Base-by-base conservation (phyloP, 2,888 invertebrate species). In the Pheosia tremula region DNA sequence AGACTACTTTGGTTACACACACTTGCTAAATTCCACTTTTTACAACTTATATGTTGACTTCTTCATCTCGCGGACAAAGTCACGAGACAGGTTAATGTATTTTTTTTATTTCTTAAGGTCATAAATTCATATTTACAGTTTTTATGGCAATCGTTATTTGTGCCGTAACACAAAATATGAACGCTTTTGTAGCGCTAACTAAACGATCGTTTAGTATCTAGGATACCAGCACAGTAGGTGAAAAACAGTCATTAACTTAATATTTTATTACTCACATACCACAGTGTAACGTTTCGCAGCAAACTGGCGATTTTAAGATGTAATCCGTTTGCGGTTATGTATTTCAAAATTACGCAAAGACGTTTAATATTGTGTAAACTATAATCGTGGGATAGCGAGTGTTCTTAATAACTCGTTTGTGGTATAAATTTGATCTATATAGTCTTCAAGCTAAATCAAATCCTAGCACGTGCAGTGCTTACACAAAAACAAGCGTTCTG, bases 261-360 rank as follows among this genome's bases (percentile, higher is more conserved):
- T 63, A 4, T 52, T 24, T 52, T 53, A 59, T 57, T 63, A 45
- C 55, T 5, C 39, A 9, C n/a, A 45, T 9, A 47, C 47, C 50
- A 11, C 60, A 60, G 43, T 62, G 53, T 57, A 57, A 57, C 9
- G 39, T 36, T 58, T 56, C 47, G 53, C 49, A 55, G 49, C 60
- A 62, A 63, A 58, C 54, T 36, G 60, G 49, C 58, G 54, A 50
- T 58, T 49, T 57, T 52, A 63, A 60, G 53, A 68, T 61, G 64
- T 65, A 71, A 71, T 62, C 37, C 37, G n/a, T 43, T 60, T 54
- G 63, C 55, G 56, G 52, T 71, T 74, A 71, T 63, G 72, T 63
- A 62, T 64, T 64, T 66, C 60, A 68, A 61, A 63, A 62, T 72
- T 63, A 74, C 67, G 60, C 61, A 61, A 68, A 66, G 61, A 68